A percentile compares a stretch with the other conserved stretches of the same genome.
Evolutionary conservation across 2,888 invertebrate genomes (phyloP).

Genomic region (Sicus ferrugineus): DNA sequence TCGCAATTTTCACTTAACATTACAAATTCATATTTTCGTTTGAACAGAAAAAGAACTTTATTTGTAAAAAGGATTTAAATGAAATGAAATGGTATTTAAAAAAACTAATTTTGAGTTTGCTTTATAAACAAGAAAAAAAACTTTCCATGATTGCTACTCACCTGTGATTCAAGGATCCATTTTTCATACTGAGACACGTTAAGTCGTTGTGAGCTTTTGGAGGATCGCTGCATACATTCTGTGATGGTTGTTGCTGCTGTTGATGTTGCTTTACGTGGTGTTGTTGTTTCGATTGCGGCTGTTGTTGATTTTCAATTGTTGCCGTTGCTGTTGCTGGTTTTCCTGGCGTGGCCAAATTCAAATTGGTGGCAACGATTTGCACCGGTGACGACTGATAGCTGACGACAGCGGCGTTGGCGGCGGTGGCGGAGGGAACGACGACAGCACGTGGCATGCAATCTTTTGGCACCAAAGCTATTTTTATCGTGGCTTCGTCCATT

Average conservation of each 20-base stretch:
- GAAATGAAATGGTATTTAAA: no score
- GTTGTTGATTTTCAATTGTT: no score
- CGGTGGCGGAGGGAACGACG: conserved; percentile 30
- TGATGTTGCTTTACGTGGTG: conserved; percentile 35
- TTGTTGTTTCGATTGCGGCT: conserved; percentile 32
- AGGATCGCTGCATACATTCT: conserved; percentile 40
- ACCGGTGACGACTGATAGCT: conserved; percentile 22
- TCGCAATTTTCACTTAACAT: no score
- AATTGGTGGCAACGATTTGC: conserved; percentile 20
- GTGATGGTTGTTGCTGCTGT: conserved; percentile 44
- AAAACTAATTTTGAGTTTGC: no score
- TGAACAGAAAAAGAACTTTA: no score
- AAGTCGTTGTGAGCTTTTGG: conserved; percentile 43
- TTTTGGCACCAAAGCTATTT: conserved; percentile 52
- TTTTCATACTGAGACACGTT: conserved; percentile 54
- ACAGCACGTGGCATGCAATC: conserved; percentile 47
- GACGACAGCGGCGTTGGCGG: conserved; percentile 31
- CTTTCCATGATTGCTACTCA: conserved; percentile 35
- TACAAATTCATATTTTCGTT: no score
- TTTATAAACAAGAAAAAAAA: no score
- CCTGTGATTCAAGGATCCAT: conserved; percentile 51
- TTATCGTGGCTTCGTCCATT: conserved; percentile 55
- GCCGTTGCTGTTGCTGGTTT: conserved; percentile 35
- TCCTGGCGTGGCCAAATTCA: conserved; percentile 37
- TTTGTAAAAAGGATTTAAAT: no score